Conservation (phyloP, 2,888 invertebrate species). For the Merodon equestris region DNA sequence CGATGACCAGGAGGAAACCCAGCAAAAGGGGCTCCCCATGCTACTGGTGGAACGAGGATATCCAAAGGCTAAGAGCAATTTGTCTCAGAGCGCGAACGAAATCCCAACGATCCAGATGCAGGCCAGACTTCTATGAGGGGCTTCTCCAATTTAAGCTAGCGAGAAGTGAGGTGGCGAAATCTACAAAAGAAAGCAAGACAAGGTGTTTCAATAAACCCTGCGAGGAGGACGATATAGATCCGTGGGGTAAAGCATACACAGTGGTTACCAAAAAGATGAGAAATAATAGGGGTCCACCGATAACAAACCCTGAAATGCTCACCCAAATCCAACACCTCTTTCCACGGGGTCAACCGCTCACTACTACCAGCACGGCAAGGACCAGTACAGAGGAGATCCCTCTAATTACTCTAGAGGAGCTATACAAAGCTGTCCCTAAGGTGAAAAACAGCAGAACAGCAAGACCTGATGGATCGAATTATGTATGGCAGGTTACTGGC, state of each 20-base stretch:
- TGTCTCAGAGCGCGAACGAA: background rate
- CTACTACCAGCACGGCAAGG: too few relatives aligned
- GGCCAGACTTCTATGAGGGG: background rate
- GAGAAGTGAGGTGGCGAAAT: background rate
- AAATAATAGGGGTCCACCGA: too few relatives aligned
- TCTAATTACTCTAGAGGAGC: too few relatives aligned
- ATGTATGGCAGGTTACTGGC: too few relatives aligned
- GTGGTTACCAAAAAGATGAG: background rate
- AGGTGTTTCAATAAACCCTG: background rate
- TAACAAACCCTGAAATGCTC: too few relatives aligned
- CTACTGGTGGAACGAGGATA: slow-evolving; percentile 4
- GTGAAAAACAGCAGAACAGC: too few relatives aligned
- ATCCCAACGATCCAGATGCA: slow-evolving; percentile 5
- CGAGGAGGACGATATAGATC: slow-evolving; percentile 3
- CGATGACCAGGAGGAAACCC: slow-evolving; percentile 11
- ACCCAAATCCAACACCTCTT: too few relatives aligned
- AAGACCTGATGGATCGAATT: too few relatives aligned
- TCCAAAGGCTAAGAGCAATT: background rate
- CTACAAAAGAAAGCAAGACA: background rate
- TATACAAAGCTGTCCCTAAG: too few relatives aligned
- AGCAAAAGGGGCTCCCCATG: background rate
- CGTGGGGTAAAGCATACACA: slow-evolving; percentile 2
- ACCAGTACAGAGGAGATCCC: too few relatives aligned
- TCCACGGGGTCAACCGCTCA: too few relatives aligned
- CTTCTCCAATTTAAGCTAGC: background rate